Evolutionary conservation across 2,888 invertebrate species (phyloP).

Genomic region (Helleia helle): DNA sequence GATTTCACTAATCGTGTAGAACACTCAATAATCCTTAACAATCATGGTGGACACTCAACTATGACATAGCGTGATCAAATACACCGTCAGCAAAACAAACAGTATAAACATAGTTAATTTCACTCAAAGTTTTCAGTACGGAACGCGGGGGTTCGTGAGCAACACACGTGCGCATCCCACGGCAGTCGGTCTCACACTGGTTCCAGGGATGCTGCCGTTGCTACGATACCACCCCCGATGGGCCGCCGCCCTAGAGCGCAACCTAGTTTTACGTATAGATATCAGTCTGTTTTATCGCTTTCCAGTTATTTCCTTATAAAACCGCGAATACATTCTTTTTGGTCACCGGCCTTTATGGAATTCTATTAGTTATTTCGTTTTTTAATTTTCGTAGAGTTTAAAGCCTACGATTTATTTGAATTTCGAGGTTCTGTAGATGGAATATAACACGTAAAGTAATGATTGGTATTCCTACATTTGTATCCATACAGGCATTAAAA

Average conservation of each 20-base stretch:
- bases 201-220: conserved; percentile 66
- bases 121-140: conserved; percentile 23
- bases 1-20: conserved; percentile 5
- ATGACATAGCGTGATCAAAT: conserved; percentile 62
- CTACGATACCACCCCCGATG: conserved; percentile 56
- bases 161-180: conserved; percentile 41
- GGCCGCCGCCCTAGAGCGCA: conserved; percentile 61
- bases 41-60: conserved; percentile 28
- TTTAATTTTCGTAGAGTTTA: neutral
- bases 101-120: conserved; percentile 52
- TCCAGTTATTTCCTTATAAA: conserved; percentile 66
- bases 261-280: conserved; percentile 62
- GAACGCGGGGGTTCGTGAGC: conserved; percentile 15
- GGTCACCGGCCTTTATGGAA: neutral
- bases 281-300: conserved; percentile 63
- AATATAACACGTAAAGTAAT: too few relatives aligned
- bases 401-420: too few relatives aligned
- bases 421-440: too few relatives aligned
- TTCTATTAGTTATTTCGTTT: neutral
- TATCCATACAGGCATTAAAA: too few relatives aligned
- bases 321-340: conserved; percentile 37
- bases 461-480: too few relatives aligned
- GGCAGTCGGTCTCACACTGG: conserved; percentile 46
- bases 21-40: conserved; percentile 3
- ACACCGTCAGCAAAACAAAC: conserved; percentile 61